phyloP scores from a whole-genome alignment of 2,113 vertebrate genomes.

The Capricornis sumatraensis region DNA sequence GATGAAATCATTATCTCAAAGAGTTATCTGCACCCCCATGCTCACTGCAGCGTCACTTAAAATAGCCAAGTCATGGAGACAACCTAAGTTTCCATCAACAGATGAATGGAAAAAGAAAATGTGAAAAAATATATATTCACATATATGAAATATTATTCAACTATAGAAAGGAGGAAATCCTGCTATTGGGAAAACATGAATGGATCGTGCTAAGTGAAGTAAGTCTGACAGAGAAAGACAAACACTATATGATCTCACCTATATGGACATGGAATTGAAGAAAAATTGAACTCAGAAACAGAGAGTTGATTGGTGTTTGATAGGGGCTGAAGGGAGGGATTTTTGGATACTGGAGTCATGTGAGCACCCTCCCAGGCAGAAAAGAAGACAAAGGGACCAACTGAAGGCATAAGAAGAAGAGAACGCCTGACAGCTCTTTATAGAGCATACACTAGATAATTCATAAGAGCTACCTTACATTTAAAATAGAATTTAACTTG shows the following conservation, averaged over 20 bases:
- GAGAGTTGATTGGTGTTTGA: neutral
- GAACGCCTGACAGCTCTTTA: neutral
- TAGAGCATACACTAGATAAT: neutral
- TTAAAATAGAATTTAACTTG: neutral
- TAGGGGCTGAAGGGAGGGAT: neutral
- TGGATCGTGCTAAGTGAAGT: neutral
- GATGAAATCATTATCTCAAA: neutral
- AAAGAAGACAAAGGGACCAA: neutral
- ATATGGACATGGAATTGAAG: neutral
- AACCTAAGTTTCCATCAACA: neutral
- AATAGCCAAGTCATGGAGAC: neutral
- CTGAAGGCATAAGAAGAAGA: neutral
- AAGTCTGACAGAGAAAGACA: neutral
- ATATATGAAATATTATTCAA: neutral
- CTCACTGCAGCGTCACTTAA: neutral
- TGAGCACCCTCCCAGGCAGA: neutral
- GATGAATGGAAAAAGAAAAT: neutral
- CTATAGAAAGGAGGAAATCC: neutral
- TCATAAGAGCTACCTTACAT: neutral
- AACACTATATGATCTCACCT: neutral
- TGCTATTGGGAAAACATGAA: neutral
- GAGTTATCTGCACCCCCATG: neutral
- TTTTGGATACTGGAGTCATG: neutral
- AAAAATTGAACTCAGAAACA: neutral
- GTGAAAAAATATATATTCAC: neutral